Percentiles rank a stretch among this genome's conserved stretches.
Evolutionary conservation across 2,797 vertebrate genomes (phyloP).

Genomic region (Poecilia wingei): DNA sequence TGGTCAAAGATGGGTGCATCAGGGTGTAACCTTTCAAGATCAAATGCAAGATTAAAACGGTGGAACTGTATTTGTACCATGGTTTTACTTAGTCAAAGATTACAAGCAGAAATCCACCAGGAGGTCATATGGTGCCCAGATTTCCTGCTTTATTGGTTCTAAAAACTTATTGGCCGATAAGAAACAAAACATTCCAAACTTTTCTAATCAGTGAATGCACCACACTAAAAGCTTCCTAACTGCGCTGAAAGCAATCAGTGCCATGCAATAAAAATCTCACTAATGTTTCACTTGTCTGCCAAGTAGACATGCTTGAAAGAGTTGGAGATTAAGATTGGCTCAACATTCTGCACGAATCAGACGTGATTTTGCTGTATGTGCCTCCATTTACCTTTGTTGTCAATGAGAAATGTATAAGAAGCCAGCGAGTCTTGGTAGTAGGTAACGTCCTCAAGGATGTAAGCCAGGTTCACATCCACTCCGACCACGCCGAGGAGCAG

Average conservation of each 20-base stretch:
- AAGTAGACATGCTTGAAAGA: slow-evolving; percentile 20
- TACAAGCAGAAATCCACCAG: background rate
- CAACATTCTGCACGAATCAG: background rate
- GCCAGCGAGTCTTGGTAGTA: slow-evolving; percentile 98
- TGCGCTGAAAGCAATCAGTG: background rate
- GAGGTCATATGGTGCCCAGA: background rate
- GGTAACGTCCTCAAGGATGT: slow-evolving; percentile 97
- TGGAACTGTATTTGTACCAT: background rate
- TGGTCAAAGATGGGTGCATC: slow-evolving; percentile 97
- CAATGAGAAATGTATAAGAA: slow-evolving; percentile 98
- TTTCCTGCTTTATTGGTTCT: background rate
- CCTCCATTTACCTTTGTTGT: slow-evolving; percentile 91
- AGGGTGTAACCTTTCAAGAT: slow-evolving; percentile 90
- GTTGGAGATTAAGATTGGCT: background rate
- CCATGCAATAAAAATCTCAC: background rate
- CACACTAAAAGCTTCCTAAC: background rate
- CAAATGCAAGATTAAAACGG: slow-evolving; percentile 23
- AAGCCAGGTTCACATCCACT: slow-evolving; percentile 96
- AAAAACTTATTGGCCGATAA: background rate
- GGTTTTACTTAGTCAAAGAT: background rate
- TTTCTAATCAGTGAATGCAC: background rate
- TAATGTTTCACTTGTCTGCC: slow-evolving; percentile 7
- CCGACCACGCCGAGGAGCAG: slow-evolving; percentile 95
- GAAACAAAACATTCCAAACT: background rate
- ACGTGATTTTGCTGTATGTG: background rate